Percentiles rank a stretch among this genome's conserved stretches.
phyloP scores from a whole-genome alignment of 2,113 vertebrate genomes.

The Charina bottae region DNA sequence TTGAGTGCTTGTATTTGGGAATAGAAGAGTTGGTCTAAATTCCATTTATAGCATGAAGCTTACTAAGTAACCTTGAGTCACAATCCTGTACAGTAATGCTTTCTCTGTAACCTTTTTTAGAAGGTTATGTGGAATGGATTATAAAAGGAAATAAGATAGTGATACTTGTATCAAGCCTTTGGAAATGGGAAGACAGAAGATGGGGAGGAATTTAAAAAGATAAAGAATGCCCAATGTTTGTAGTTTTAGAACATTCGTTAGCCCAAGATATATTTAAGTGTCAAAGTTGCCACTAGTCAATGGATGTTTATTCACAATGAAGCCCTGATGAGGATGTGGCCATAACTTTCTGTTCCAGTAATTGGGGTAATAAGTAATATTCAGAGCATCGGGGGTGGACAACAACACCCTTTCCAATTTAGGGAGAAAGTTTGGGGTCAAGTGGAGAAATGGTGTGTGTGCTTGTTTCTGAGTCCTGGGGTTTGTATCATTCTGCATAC shows the following conservation, averaged over 20 bases:
- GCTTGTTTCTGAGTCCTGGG: background rate
- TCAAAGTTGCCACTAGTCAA: background rate
- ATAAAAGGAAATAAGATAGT: background rate
- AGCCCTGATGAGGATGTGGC: background rate
- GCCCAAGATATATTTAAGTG: background rate
- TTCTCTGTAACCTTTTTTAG: background rate
- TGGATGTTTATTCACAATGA: background rate
- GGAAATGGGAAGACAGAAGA: background rate
- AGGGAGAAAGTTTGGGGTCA: background rate
- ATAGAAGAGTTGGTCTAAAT: background rate
- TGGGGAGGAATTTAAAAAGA: background rate
- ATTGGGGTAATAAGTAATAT: background rate
- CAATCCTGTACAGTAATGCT: background rate
- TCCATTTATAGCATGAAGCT: background rate
- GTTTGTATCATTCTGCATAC: background rate
- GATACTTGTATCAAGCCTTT: background rate
- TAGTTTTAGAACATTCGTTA: background rate
- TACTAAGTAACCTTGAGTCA: background rate
- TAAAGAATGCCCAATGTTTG: background rate
- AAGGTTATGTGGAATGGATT: background rate
- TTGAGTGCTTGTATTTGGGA: background rate
- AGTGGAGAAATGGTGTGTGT: background rate
- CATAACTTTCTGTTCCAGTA: background rate
- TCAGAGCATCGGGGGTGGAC: background rate
- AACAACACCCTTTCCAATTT: background rate